phyloP scores from a whole-genome alignment of 2,888 invertebrate species.

The Pheosia tremula region DNA sequence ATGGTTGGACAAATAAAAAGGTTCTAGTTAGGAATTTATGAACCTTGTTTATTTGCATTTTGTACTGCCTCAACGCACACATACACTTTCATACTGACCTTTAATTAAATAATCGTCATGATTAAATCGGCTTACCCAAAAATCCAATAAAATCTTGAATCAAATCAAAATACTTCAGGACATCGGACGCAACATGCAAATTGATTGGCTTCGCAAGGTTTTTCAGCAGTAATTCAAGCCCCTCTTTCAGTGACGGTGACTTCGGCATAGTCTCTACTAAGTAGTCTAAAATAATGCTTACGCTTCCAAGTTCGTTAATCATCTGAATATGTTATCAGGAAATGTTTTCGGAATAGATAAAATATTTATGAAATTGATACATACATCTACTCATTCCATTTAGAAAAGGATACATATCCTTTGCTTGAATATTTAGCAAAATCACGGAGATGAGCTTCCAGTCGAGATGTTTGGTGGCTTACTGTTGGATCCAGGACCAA shows the following conservation, averaged over 20 bases:
- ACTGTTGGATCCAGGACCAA: constrained; percentile 55
- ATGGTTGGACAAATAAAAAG: no score
- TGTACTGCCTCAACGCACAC: no score
- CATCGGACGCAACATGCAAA: constrained; percentile 49
- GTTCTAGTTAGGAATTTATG: no score
- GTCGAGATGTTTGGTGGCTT: constrained; percentile 49
- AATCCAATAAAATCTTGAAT: constrained; percentile 58
- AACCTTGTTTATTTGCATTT: no score
- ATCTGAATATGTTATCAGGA: constrained; percentile 40
- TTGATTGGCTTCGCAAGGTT: constrained; percentile 58
- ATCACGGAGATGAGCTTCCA: constrained; percentile 52
- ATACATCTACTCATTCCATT: background rate
- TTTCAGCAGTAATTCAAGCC: constrained; percentile 42
- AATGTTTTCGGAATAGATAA: background rate
- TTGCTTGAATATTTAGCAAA: constrained; percentile 43
- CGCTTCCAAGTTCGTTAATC: constrained; percentile 51
- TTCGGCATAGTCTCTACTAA: constrained; percentile 49
- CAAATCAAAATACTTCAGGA: constrained; percentile 46
- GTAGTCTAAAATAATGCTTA: constrained; percentile 54
- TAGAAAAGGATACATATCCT: constrained; percentile 75
- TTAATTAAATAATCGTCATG: no score
- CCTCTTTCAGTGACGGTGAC: constrained; percentile 37
- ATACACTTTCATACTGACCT: no score
- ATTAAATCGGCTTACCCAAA: constrained; percentile 51
- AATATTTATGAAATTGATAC: no score